Base-by-base conservation (phyloP, 2,113 vertebrate species). In the Epinephelus fuscoguttatus region DNA sequence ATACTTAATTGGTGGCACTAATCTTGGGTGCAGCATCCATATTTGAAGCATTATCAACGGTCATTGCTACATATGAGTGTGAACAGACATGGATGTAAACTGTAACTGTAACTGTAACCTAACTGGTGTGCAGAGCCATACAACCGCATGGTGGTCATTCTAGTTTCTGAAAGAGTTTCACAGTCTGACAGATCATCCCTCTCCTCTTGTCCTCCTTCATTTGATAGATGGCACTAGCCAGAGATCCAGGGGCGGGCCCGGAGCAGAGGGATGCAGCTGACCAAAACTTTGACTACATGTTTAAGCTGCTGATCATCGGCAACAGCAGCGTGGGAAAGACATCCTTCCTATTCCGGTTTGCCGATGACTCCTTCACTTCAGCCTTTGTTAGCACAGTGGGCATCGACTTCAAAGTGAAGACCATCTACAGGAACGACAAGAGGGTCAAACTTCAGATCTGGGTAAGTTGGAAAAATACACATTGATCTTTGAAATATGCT, bases 261-360 rank as follows among this genome's bases (percentile, higher is more conserved):
- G 90, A 94, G 42, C 94, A 94, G 60, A 95, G 95, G 52, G 97
- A 98, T 27, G 95, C 96, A 0, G 96, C 96, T 0, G 97, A 98
- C 91, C 97, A 98, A 88, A 98, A 97, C 89, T 98, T 98, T 19
- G 97, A 98, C 92, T 98, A 97, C 92, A 98, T 98, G 97, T 97
- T 98, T 82, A 98, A 98, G 88, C 92, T 98, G 59, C 92, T 98
- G 37, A 95, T 97, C 75, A 98, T 98, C 0, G 97, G 97, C 11
- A 97, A 98, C 93, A 98, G 96, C 94, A 97, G 96, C 0, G 96
- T 97, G 89, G 97, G 97, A 17, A 98, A 98, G 92, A 98, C 97
- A 0, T 97, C 96, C 42, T 98, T 98, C 89, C 93, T 98, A 50
- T 98, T 98, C 93, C 97, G 97, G 61, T 98, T 96, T 0, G 96